A percentile compares a stretch with the other conserved stretches of the same genome.
Evolutionary conservation across 2,797 vertebrate species (phyloP).

Genomic region (Sebastes trivittatus): DNA sequence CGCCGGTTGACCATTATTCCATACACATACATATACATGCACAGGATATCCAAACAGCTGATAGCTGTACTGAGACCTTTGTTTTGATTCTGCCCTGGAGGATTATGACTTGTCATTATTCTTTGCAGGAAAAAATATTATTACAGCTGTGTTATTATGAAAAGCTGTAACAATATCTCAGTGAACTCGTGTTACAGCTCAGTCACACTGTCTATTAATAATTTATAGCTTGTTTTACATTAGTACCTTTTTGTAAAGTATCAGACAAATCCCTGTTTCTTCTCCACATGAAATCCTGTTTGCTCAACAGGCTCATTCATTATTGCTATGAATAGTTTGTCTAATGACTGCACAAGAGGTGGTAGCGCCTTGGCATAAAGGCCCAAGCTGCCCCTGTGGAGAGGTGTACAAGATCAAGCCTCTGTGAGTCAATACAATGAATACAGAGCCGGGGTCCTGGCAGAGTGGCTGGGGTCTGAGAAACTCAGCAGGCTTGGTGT

Average conservation of each 20-base stretch:
- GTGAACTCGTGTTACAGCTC: background rate
- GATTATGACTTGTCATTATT: background rate
- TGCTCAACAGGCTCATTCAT: slow-evolving; percentile 38
- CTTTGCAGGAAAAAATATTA: background rate
- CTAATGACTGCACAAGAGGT: slow-evolving; percentile 37
- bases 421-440: slow-evolving; percentile 43
- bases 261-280: slow-evolving; percentile 32
- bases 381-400: slow-evolving; percentile 16
- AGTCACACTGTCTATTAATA: slow-evolving; percentile 10
- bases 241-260: slow-evolving; percentile 4
- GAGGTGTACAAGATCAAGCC: background rate
- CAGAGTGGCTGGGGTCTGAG: slow-evolving; percentile 33
- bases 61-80: background rate
- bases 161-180: slow-evolving; percentile 1
- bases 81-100: background rate
- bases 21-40: background rate
- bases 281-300: slow-evolving; percentile 25
- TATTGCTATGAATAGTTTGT: slow-evolving; percentile 45
- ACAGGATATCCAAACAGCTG: background rate
- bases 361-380: slow-evolving; percentile 37
- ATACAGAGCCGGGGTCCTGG: slow-evolving; percentile 37
- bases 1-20: slow-evolving; percentile 38
- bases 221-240: slow-evolving; percentile 17
- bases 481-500: slow-evolving; percentile 50
- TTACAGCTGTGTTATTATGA: background rate